Base-by-base conservation (phyloP, 2,797 vertebrate species). In the Poeciliopsis presidionis region DNA sequence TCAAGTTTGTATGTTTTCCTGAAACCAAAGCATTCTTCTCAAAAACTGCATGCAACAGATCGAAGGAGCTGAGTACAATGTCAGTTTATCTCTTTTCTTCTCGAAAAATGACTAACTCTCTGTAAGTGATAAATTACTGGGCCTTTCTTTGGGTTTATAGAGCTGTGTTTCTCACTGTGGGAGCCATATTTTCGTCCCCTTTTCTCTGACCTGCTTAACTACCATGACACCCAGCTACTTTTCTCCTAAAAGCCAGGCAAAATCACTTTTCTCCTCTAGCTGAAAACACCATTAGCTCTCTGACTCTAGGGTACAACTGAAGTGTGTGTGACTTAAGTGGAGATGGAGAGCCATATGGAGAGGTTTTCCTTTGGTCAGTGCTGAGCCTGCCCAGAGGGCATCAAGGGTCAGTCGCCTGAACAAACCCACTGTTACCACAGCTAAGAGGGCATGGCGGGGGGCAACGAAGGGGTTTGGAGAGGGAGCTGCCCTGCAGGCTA, bases 381-480 rank as follows among this genome's bases (percentile, higher is more conserved):
- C 86, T 94, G 90, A 95, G 93, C 92, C 90, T 88, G 92, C 92
- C 95, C 92, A 88, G 77, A 84, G 94, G 95, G 89, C 88, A 90
- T 83, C 78, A 74, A 89, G 89, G 95, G 94, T 95, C 94, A 94
- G 33, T 76, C 65, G 87, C 82, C 90, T 95, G 91, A 95, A 95
- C 94, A 92, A 94, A 91, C 90, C 93, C 92, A 94, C 93, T 95
- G 95, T 95, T 95, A 87, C 80, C 83, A 79, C 76, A 33, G 89
- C 82, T 79, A 86, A 88, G 85, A 86, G 91, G 90, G 88, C 78
- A 79, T 11, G 6, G 30, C 16, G 8, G 88, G 18, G 78, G 72
- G 79, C 59, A 67, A 78, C 2, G 78, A 88, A 47, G 70, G 78
- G 78, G 69, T 41, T 49, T 14, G 49, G 78, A 74, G 22, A 53